phyloP scores from a whole-genome alignment of 2,797 vertebrate species.

The Semaprochilodus insignis region DNA sequence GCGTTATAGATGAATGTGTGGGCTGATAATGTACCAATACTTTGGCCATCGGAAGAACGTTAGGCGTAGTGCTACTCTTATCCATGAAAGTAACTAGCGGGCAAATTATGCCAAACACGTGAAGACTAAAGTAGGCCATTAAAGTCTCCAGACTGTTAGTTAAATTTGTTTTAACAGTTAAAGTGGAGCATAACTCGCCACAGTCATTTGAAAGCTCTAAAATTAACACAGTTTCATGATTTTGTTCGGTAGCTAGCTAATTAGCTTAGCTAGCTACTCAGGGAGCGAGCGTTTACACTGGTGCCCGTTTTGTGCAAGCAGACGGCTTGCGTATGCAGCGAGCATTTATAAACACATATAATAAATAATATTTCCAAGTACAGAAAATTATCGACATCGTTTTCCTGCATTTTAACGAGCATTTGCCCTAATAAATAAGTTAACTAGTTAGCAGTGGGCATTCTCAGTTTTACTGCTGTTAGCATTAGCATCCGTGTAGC shows the following conservation, averaged over 20 bases:
- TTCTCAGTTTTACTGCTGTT: not conserved
- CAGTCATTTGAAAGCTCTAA: not conserved
- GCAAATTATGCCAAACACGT: not conserved
- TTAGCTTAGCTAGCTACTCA: not conserved
- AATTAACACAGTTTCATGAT: not conserved
- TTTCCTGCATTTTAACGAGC: too few relatives aligned
- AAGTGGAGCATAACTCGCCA: not conserved
- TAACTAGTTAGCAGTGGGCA: not conserved
- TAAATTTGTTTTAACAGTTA: not conserved
- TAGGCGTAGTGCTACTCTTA: constrained; percentile 6
- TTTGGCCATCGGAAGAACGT: not conserved
- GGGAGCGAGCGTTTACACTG: not conserved
- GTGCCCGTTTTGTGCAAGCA: not conserved
- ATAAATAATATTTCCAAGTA: too few relatives aligned
- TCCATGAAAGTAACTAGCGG: not conserved
- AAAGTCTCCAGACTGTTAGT: not conserved
- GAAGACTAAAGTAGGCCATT: constrained; percentile 19
- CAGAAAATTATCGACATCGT: too few relatives aligned
- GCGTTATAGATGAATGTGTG: not conserved
- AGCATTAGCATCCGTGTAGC: not conserved
- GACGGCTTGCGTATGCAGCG: not conserved
- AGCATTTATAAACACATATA: too few relatives aligned
- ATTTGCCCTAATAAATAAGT: not conserved
- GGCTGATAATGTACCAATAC: not conserved
- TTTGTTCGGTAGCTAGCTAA: not conserved